phyloP scores from a whole-genome alignment of 2,113 vertebrate genomes.

The Xiphorhynchus elegans region DNA sequence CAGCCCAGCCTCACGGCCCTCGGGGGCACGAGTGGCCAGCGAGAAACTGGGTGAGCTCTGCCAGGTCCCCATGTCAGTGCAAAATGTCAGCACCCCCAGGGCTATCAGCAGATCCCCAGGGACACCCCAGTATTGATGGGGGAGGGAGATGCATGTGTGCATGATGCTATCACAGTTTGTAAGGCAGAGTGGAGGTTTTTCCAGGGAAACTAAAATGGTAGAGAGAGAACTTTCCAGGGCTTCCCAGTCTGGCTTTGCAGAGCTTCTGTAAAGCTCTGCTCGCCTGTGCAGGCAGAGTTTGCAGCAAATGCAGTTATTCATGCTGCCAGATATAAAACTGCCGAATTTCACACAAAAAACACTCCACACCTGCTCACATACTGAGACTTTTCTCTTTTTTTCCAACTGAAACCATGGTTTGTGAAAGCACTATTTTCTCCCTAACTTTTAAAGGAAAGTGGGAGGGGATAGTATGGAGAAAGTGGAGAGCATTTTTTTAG shows the following conservation, averaged over 20 bases:
- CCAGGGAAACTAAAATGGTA: neutral
- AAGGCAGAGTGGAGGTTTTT: neutral
- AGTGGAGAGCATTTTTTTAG: neutral
- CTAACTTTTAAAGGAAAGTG: neutral
- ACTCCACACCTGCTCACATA: neutral
- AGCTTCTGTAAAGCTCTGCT: neutral
- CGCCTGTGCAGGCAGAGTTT: neutral
- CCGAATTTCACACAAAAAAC: neutral
- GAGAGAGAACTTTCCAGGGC: neutral
- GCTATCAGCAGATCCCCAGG: neutral
- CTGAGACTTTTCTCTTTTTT: neutral
- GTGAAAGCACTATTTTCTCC: neutral
- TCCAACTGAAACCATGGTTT: neutral
- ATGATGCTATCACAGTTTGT: neutral
- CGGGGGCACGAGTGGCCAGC: neutral
- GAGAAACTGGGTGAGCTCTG: constrained; percentile 75
- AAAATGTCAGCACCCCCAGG: neutral
- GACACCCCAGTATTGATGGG: neutral
- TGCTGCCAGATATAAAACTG: neutral
- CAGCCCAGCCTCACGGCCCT: constrained; percentile 72
- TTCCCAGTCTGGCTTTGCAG: neutral
- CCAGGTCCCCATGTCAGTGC: accelerated
- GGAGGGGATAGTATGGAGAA: neutral
- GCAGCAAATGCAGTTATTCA: neutral
- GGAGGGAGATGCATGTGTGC: neutral